These are phyloP conservation scores for Campopleginae sp. DNA, from an alignment of 2,888 invertebrate species.

Conservation along the genomic window DNA sequence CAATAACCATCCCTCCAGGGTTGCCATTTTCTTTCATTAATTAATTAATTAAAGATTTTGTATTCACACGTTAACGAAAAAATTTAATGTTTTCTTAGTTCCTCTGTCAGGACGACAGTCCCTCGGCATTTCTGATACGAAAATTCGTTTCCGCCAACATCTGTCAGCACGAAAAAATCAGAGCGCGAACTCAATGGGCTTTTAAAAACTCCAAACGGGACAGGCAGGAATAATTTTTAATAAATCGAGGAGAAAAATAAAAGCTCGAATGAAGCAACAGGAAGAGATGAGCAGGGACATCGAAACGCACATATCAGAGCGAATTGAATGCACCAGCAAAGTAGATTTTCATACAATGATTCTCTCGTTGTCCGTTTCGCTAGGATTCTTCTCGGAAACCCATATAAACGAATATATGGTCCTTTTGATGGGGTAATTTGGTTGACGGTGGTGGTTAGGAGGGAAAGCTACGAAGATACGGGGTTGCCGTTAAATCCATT, in stretches of 20 bases:
- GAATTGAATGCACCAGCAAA: neutral
- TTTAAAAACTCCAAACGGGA: too few relatives aligned
- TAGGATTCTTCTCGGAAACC: neutral
- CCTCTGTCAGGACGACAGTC: neutral
- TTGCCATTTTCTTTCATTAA: neutral
- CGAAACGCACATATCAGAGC: neutral
- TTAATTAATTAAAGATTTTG: neutral
- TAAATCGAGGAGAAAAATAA: neutral
- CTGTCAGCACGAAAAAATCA: too few relatives aligned
- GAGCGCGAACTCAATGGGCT: too few relatives aligned
- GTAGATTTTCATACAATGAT: neutral
- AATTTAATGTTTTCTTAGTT: neutral
- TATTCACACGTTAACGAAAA: neutral
- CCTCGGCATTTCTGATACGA: too few relatives aligned
- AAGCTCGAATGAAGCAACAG: neutral
- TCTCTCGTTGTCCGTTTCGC: too few relatives aligned
- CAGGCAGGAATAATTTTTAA: neutral
- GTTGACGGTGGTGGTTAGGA: conserved; percentile 63
- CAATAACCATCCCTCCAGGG: neutral
- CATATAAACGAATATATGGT: conserved; percentile 64
- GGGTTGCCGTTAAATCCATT: conserved; percentile 77
- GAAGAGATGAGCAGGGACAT: neutral
- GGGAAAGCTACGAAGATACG: conserved; percentile 67
- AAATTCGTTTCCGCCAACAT: too few relatives aligned
- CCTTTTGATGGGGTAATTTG: conserved; percentile 79